Percentiles rank a stretch among this genome's conserved stretches.
Conservation (phyloP, 2,888 invertebrate species). For the Thyatira batis region DNA sequence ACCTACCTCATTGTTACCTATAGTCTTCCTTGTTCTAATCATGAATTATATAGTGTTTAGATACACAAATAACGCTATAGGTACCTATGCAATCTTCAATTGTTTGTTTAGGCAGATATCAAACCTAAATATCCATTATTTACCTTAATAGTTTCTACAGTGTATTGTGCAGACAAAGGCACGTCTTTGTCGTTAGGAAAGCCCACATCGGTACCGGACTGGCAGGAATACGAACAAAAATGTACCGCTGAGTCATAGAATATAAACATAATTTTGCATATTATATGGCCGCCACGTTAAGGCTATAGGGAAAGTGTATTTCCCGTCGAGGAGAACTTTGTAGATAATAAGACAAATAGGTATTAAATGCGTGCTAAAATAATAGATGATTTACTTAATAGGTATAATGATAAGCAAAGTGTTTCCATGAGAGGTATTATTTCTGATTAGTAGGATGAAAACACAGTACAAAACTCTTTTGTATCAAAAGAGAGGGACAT, state of each 20-base stretch:
- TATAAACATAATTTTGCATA: constrained; percentile 40
- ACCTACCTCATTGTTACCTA: too few species aligned
- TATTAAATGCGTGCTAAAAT: neutral
- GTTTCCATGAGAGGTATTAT: neutral
- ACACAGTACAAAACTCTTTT: too few species aligned
- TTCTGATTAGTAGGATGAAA: too few species aligned
- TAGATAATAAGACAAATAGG: neutral
- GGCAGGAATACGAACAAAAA: constrained; percentile 52
- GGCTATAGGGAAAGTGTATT: constrained; percentile 26
- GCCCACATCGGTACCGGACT: constrained; percentile 30
- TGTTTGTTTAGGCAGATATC: too few species aligned
- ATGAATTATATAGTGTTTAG: too few species aligned
- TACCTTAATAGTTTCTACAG: neutral
- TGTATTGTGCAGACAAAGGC: constrained; percentile 22
- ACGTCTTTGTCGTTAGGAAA: constrained; percentile 44
- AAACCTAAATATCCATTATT: neutral
- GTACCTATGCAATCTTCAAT: too few species aligned
- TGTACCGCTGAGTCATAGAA: constrained; percentile 15
- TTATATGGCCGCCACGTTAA: constrained; percentile 25
- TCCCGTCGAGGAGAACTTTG: constrained; percentile 15
- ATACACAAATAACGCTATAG: too few species aligned
- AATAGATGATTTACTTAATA: neutral
- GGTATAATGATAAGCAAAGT: neutral
- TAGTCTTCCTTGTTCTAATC: too few species aligned
- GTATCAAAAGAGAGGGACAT: too few species aligned